phyloP scores from a whole-genome alignment of 2,888 invertebrate species.

The Folsomia candida region DNA sequence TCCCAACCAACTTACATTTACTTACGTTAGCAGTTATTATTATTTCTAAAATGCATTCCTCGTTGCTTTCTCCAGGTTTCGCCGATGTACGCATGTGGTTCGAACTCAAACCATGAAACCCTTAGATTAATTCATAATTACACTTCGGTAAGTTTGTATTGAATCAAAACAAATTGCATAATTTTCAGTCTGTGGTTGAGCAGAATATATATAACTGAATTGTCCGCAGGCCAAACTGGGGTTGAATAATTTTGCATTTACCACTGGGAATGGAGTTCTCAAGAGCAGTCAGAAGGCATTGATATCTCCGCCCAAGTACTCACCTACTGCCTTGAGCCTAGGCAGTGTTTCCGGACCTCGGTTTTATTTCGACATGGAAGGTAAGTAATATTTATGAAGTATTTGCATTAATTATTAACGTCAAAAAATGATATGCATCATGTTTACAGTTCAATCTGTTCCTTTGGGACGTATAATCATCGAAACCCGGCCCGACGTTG shows the following conservation, averaged over 20 bases:
- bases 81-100: slow-evolving; percentile 45
- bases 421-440: too few species aligned
- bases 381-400: slow-evolving; percentile 61
- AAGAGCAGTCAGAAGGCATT: slow-evolving; percentile 30
- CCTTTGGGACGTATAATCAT: slow-evolving; percentile 71
- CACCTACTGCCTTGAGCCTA: slow-evolving; percentile 46
- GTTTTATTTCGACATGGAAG: slow-evolving; percentile 65
- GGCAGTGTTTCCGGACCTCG: slow-evolving; percentile 61
- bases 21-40: neutral
- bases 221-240: slow-evolving; percentile 50
- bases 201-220: slow-evolving; percentile 42
- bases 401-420: slow-evolving; percentile 51
- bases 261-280: slow-evolving; percentile 42
- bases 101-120: slow-evolving; percentile 46
- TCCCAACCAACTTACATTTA: neutral
- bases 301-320: slow-evolving; percentile 50
- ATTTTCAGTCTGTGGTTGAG: too few species aligned
- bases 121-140: slow-evolving; percentile 48
- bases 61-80: slow-evolving; percentile 31
- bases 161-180: too few species aligned
- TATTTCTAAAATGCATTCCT: neutral
- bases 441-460: slow-evolving; percentile 68
- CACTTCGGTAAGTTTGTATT: slow-evolving; percentile 6
- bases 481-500: slow-evolving; percentile 73
- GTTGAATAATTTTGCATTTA: slow-evolving; percentile 42